Percentiles rank a stretch among this genome's conserved stretches.
phyloP scores from a whole-genome alignment of 2,113 vertebrate species.

The Crocuta crocuta region DNA sequence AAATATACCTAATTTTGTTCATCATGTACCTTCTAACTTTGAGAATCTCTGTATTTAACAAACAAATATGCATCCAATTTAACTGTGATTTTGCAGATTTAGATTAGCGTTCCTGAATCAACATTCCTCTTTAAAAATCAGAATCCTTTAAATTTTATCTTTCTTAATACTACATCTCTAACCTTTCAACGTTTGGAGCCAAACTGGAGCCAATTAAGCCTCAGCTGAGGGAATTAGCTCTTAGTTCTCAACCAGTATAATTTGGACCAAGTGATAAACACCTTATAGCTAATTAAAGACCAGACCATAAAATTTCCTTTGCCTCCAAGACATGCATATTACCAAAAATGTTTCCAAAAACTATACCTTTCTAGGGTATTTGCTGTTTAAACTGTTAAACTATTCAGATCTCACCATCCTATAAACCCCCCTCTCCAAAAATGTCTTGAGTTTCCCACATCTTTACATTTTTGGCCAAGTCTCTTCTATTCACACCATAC shows the following conservation, averaged over 20 bases:
- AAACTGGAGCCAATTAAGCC: conserved; percentile 3
- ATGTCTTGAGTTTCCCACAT: neutral
- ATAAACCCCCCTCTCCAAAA: neutral
- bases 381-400: neutral
- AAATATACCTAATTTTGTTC: neutral
- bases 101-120: neutral
- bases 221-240: neutral
- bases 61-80: conserved; percentile 32
- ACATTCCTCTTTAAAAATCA: neutral
- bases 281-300: conserved; percentile 46
- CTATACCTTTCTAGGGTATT: neutral
- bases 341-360: conserved; percentile 40
- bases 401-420: neutral
- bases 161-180: neutral
- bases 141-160: conserved; percentile 1
- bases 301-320: conserved; percentile 46
- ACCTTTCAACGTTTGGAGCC: conserved; percentile 2
- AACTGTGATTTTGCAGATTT: conserved; percentile 46
- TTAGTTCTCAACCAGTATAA: conserved; percentile 36
- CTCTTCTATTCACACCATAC: neutral
- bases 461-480: neutral
- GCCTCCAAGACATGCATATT: conserved; percentile 1
- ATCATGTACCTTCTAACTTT: conserved; percentile 9
- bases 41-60: conserved; percentile 52
- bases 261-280: conserved; percentile 45